Percentiles rank a stretch among this genome's conserved stretches.
Evolutionary conservation across 2,113 vertebrate genomes (phyloP).

Genomic region (Sclerurus mexicanus): DNA sequence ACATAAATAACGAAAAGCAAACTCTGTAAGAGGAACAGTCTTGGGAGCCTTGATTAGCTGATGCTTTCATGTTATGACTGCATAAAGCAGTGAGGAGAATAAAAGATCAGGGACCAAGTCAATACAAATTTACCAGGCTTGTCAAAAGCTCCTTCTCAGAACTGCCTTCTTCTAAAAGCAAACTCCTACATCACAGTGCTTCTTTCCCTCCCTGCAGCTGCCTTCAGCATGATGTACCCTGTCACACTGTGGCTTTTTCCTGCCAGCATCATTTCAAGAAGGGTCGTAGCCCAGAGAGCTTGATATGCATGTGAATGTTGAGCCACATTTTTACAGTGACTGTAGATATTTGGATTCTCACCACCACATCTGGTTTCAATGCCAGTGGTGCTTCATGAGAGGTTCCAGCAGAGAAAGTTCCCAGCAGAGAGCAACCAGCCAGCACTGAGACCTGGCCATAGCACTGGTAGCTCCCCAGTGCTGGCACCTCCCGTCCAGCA

Average conservation of each 20-base stretch:
- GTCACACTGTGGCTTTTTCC: neutral
- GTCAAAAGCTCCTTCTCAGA: neutral
- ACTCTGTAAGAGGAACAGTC: neutral
- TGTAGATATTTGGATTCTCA: neutral
- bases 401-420: neutral
- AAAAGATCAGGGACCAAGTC: neutral
- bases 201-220: neutral
- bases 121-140: neutral
- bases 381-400: neutral
- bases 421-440: neutral
- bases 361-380: neutral
- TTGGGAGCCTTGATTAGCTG: neutral
- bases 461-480: accelerated
- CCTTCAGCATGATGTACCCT: neutral
- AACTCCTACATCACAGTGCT: neutral
- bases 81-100: neutral
- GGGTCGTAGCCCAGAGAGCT: neutral
- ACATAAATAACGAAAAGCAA: neutral
- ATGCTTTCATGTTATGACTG: neutral
- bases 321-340: neutral
- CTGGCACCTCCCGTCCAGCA: neutral
- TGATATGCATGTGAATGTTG: neutral
- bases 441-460: accelerated
- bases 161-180: neutral
- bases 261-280: neutral